Conservation (phyloP, 2,888 invertebrate species). For the Ophonus ardosiacus region DNA sequence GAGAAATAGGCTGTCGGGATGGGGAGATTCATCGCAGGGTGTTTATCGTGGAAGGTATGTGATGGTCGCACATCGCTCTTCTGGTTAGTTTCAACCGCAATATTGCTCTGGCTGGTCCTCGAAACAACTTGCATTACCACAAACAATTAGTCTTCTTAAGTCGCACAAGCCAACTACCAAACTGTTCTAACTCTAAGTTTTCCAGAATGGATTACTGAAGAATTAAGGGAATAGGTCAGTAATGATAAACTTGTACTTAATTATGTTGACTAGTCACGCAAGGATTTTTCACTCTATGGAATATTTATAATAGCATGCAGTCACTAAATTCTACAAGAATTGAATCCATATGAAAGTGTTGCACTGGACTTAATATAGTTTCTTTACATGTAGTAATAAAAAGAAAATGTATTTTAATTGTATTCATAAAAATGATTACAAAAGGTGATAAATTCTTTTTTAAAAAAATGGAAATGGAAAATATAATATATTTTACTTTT, state of each 20-base stretch:
- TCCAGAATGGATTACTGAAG: not conserved
- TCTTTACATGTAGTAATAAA: too few relatives aligned
- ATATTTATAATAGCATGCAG: not conserved
- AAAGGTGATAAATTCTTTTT: too few relatives aligned
- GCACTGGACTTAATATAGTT: not conserved
- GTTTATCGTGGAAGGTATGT: constrained; percentile 32
- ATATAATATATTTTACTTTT: too few relatives aligned
- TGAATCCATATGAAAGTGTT: not conserved
- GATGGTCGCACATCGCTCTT: constrained; percentile 27
- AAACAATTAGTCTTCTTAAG: not conserved
- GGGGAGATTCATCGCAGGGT: not conserved
- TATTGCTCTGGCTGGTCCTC: constrained; percentile 3
- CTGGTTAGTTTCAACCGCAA: constrained; percentile 23
- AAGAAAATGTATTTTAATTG: too few relatives aligned
- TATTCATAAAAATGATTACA: too few relatives aligned
- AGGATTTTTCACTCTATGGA: not conserved
- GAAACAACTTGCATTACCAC: constrained; percentile 3
- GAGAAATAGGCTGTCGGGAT: constrained; percentile 16
- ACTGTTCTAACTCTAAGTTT: not conserved
- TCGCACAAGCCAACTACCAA: not conserved
- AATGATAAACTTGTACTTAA: not conserved
- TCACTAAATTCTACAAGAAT: not conserved
- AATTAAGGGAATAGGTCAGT: not conserved
- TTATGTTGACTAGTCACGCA: not conserved
- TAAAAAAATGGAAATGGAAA: too few relatives aligned